Evolutionary conservation across 1,140 invertebrate species (phyloP).

Genomic region (Ruditapes philippinarum): DNA sequence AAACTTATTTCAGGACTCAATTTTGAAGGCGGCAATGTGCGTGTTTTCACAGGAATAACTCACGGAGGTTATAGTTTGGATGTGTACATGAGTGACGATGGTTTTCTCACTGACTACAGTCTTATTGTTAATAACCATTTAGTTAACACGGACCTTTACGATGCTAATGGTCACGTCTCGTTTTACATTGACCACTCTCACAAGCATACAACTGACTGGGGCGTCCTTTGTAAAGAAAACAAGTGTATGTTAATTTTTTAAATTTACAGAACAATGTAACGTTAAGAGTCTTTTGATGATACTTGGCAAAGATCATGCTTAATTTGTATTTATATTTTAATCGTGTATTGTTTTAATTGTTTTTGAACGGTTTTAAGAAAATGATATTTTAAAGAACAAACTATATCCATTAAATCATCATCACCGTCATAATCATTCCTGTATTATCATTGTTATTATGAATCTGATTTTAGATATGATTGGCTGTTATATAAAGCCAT

Average conservation of each 20-base stretch:
- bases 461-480: constrained; percentile 35
- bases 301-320: no score
- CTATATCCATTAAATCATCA: no score
- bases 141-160: neutral
- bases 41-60: constrained; percentile 35
- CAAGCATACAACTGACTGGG: neutral
- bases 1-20: constrained; percentile 44
- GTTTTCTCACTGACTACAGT: neutral
- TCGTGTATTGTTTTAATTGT: no score
- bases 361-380: no score
- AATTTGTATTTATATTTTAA: no score
- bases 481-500: constrained; percentile 32
- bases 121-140: neutral
- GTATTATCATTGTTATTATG: neutral
- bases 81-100: constrained; percentile 43
- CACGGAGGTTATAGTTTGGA: constrained; percentile 38
- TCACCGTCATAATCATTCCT: neutral
- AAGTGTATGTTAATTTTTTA: constrained; percentile 58
- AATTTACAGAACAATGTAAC: no score
- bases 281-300: no score
- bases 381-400: no score
- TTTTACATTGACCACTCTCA: neutral
- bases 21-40: neutral
- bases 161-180: neutral
- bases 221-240: constrained; percentile 46